Base-by-base conservation (phyloP, 2,888 invertebrate genomes). In the Hemicrepidius hirtus region DNA sequence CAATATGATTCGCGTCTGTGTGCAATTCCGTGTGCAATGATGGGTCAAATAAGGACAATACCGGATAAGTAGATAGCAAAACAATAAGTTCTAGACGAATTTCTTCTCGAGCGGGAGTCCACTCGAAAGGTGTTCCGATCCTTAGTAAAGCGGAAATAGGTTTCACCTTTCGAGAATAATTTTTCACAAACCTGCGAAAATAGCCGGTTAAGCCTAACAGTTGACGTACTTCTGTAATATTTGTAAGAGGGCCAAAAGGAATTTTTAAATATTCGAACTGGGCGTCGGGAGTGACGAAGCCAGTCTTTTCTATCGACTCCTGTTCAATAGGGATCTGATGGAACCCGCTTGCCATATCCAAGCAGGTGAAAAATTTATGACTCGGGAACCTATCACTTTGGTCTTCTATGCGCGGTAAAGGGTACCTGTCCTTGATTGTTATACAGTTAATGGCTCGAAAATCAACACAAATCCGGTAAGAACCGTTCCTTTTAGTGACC, bases 141-240 rank as follows among this genome's bases (percentile, higher is more conserved):
- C n/a, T 10, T 12, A 49, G 18, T 20, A 49, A 49, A 3, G 2
- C 20, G 5, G 18, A 20, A 7, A 49, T 49, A 4, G 49, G 49
- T 5, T 3, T 12, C 4, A 18, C 6, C 12, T 16, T 49, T 1
- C 49, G 18, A 5, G 49, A 3, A n/a, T 7, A 49, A 49, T 49
- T n/a, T 9, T 12, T 16, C 4, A 49, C 49, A 49, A 20, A 49
- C 6, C 49, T 10, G n/a, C 49, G 49, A 21, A 50, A 50, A 24
- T 50, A 50, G 1, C 21, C 9, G 9, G 50, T 10, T 3, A 50
- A 12, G 3, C 50, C 50, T 3, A 50, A 10, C 1, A 50, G 10
- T 24, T 75, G 73, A 55, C 76, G 41, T 0, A 75, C 41, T 46
- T 74, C 59, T 16, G 60, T 76, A 6, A 67, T 73, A 5, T 66